Evolutionary conservation across 2,797 vertebrate species (phyloP).

Genomic region (Dendrocincla tyrannina): DNA sequence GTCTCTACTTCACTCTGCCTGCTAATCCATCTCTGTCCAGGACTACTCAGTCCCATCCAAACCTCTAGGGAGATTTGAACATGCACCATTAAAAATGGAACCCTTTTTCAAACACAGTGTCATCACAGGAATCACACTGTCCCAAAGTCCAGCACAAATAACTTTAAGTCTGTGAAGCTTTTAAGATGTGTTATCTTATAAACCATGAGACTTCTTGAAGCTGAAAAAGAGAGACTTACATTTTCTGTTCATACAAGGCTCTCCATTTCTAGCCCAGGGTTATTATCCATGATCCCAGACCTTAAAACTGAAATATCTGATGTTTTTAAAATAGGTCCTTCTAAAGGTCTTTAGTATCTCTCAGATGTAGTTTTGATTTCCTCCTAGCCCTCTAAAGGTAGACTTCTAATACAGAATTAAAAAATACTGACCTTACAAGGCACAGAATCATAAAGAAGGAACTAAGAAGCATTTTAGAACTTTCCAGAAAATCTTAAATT

Average conservation of each 20-base stretch:
- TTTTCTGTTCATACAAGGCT: background rate
- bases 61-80: background rate
- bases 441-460: background rate
- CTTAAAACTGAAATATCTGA: slow-evolving; percentile 6
- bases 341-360: background rate
- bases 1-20: background rate
- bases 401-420: background rate
- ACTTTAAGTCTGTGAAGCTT: background rate
- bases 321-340: background rate
- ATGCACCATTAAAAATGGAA: background rate
- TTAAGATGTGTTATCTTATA: background rate
- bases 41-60: background rate
- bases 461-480: background rate
- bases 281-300: background rate
- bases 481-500: background rate
- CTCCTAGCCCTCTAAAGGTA: background rate
- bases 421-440: background rate
- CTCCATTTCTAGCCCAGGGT: background rate
- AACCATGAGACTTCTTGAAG: background rate
- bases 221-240: background rate
- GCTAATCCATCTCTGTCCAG: slow-evolving; percentile 53
- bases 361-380: background rate
- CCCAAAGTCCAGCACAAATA: background rate
- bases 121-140: background rate
- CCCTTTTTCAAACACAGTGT: background rate